phyloP scores from a whole-genome alignment of 2,888 invertebrate genomes.

The Meteorus colon region DNA sequence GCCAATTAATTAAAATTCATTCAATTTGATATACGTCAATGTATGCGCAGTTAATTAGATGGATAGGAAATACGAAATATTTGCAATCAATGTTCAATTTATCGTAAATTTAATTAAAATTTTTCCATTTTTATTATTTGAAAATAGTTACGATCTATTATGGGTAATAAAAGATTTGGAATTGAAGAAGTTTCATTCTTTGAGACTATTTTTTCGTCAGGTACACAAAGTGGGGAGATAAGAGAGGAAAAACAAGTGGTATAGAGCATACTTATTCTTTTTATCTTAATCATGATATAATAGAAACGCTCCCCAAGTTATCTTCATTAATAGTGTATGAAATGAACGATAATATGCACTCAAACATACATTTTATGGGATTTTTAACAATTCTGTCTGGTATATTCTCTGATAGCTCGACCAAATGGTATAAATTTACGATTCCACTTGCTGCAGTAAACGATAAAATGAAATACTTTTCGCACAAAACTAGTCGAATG shows the following conservation, averaged over 20 bases:
- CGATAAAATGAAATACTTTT: constrained; percentile 31
- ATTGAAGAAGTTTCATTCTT: background rate
- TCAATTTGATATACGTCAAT: background rate
- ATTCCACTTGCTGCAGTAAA: constrained; percentile 2
- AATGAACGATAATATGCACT: background rate
- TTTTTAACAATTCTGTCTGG: constrained; percentile 27
- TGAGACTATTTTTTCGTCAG: background rate
- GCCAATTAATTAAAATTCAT: background rate
- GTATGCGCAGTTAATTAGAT: background rate
- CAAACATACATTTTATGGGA: constrained; percentile 13
- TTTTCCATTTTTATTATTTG: too few species aligned
- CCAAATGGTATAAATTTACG: constrained; percentile 17
- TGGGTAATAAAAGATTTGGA: background rate
- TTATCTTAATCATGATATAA: background rate
- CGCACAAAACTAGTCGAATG: constrained; percentile 7
- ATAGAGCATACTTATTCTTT: background rate
- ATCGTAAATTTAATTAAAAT: background rate
- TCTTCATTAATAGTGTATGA: constrained; percentile 1
- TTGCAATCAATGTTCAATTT: background rate
- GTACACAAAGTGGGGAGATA: background rate
- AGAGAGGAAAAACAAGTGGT: background rate
- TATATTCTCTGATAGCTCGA: constrained; percentile 1
- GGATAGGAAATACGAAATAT: background rate
- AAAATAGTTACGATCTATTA: too few species aligned
- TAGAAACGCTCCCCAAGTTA: background rate